Evolutionary conservation across 1,140 invertebrate genomes (phyloP), one percentile per base, ranked within the genome.

Genomic region (Hormaphis cornu): DNA sequence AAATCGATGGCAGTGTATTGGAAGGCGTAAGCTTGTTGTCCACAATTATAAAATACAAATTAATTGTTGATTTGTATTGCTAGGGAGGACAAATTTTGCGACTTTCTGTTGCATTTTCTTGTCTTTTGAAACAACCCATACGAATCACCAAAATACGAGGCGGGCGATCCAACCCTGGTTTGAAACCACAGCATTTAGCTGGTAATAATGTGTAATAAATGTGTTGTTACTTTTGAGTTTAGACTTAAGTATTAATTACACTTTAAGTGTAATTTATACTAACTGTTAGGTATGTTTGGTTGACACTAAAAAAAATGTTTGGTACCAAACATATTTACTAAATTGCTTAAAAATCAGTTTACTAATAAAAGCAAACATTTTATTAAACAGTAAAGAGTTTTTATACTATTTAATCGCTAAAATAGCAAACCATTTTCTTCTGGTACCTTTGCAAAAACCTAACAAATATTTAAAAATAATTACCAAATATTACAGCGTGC

Each of bases 51-150:
- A 50, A 56, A 28, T 54, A 69, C 14, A 33, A 22, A 28, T 16
- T 69, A 9, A 7, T 6, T 40, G 2, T 18, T 28, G 9, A 20
- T 20, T 30, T 12, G 71, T 74, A 70, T 77, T 78, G 75, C 52
- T 75, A 92, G 89, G 93, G 93, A 69, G 93, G 93, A 1, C 93
- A 96, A 81, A 89, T 94, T 72, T 80, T 95, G 24, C 82, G 93
- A 70, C 86, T 90, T 75, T 84, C 90, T 3, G 75, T 91, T 6
- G 83, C 87, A 24, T 78, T 95, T 3, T 93, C 90, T 77, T 86
- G 87, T 70, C 79, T 95, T 16, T 79, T 88, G 53, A 78, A 81
- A 33, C 84, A 86, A 35, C 87, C 90, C 0, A 80, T 96, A 20
- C 81, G 82, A 73, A 85, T 96, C 14, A 77, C 78, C 0, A 93